Conservation (phyloP, 2,888 invertebrate species). For the Rhagium mordax region DNA sequence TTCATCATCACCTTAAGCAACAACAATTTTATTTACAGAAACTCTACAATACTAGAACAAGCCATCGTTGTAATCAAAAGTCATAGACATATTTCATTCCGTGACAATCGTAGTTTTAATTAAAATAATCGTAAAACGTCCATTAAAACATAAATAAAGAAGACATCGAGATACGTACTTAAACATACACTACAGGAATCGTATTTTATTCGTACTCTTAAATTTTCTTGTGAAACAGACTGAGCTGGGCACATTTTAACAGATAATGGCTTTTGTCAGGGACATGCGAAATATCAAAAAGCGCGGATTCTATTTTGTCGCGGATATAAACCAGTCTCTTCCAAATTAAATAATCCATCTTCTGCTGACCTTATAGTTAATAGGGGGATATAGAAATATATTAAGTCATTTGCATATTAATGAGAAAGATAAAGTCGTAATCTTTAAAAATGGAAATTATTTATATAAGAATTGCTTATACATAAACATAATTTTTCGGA, state of each 20-base stretch:
- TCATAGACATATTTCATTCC: not conserved
- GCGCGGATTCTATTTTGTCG: not conserved
- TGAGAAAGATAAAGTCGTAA: slow-evolving; percentile 4
- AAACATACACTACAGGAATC: not conserved
- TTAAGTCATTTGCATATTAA: slow-evolving; percentile 35
- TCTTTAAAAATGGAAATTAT: slow-evolving; percentile 10
- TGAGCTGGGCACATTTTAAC: not conserved
- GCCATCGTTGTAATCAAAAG: not conserved
- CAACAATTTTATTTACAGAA: not conserved
- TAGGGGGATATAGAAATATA: slow-evolving; percentile 11
- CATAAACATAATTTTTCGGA: not conserved
- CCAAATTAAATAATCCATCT: not conserved
- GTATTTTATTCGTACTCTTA: not conserved
- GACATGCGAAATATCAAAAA: not conserved
- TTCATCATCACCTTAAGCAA: not conserved
- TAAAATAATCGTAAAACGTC: not conserved
- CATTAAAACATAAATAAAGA: not conserved
- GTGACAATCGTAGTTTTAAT: not conserved
- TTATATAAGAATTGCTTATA: not conserved
- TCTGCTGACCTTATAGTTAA: slow-evolving; percentile 18
- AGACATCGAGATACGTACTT: not conserved
- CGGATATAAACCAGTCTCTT: not conserved
- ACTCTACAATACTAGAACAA: not conserved
- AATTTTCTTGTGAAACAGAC: not conserved
- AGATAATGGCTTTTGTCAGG: not conserved